A percentile compares a stretch with the other conserved stretches of the same genome.
Conservation (phyloP, 2,797 vertebrate species). For the Hydrolagus colliei region DNA sequence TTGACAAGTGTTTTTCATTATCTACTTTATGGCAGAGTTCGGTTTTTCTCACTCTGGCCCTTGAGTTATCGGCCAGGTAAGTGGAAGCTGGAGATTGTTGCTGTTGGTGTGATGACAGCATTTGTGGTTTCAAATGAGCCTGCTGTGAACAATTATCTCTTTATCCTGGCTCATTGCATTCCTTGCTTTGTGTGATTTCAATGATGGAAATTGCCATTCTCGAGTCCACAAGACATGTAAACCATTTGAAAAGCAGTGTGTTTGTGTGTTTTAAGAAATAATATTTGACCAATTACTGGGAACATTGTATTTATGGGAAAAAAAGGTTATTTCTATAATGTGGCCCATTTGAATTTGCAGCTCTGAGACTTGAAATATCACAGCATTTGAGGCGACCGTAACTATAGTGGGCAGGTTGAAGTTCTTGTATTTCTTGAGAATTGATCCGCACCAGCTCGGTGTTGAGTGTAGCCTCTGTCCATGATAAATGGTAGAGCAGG, state of each 20-base stretch:
- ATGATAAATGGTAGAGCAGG: too few species aligned
- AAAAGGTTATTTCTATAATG: not conserved
- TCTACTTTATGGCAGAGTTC: too few species aligned
- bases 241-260: not conserved
- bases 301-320: not conserved
- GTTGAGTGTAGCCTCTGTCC: too few species aligned
- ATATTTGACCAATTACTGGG: not conserved
- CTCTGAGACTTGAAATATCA: not conserved
- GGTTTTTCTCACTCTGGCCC: too few species aligned
- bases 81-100: too few species aligned
- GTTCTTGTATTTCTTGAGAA: too few species aligned
- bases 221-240: not conserved
- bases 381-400: not conserved
- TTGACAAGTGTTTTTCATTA: too few species aligned
- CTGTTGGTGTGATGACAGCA: too few species aligned
- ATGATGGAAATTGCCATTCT: not conserved
- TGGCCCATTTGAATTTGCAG: not conserved
- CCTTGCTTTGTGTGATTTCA: slow-evolving; percentile 45
- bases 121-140: slow-evolving; percentile 27
- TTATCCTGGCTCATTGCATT: slow-evolving; percentile 17
- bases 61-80: too few species aligned
- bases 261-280: not conserved
- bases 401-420: too few species aligned
- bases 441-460: too few species aligned
- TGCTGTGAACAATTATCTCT: slow-evolving; percentile 38